Percentiles rank a stretch among this genome's conserved stretches.
Evolutionary conservation across 35 echinoderm and acorn worm genomes (phyloP).

Genomic region (Heliocidaris tuberculata): DNA sequence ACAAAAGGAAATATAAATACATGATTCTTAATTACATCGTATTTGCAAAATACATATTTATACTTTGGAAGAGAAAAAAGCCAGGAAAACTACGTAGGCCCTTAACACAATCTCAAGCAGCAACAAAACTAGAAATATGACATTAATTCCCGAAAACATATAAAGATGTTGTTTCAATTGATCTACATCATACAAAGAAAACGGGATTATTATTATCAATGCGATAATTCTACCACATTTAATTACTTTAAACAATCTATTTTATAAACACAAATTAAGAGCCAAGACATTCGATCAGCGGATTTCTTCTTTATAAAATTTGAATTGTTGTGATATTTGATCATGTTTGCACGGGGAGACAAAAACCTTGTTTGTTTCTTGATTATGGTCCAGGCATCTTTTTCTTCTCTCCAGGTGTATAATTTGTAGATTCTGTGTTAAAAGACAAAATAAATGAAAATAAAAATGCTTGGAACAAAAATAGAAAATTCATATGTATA

Average conservation of each 20-base stretch:
- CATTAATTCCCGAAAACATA: too few relatives aligned
- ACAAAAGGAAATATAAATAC: neutral
- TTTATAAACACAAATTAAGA: neutral
- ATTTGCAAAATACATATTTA: neutral
- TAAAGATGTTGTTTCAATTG: too few relatives aligned
- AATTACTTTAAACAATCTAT: too few relatives aligned
- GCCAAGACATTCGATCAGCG: neutral
- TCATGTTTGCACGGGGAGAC: constrained; percentile 48
- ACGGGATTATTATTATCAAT: too few relatives aligned
- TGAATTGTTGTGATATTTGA: constrained; percentile 52
- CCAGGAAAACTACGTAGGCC: neutral
- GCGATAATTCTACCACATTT: too few relatives aligned
- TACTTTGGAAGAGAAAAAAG: neutral
- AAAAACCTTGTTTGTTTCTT: constrained; percentile 42
- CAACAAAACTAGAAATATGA: too few relatives aligned
- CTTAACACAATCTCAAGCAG: too few relatives aligned
- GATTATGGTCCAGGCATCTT: constrained; percentile 55
- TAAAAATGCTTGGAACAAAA: neutral
- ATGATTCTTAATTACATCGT: neutral
- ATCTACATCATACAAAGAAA: too few relatives aligned
- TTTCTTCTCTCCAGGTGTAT: constrained; percentile 15
- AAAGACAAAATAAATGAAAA: neutral
- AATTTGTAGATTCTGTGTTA: constrained; percentile 39
- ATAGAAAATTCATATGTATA: neutral
- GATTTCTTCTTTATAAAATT: constrained; percentile 26